Conservation (phyloP, 2,888 invertebrate species). For the Rhabditoides inermis region DNA sequence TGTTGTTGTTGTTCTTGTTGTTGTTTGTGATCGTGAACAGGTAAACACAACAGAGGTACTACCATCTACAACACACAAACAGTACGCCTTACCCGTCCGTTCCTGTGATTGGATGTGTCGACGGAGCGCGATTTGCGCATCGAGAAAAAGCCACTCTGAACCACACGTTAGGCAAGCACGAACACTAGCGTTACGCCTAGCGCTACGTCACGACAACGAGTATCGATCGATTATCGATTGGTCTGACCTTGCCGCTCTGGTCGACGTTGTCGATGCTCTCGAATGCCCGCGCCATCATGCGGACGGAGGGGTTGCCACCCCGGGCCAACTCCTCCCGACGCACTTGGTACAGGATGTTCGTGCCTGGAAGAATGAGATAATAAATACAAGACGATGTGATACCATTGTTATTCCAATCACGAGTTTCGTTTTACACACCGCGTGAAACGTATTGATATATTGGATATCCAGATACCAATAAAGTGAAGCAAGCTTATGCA, state of each 20-base stretch:
- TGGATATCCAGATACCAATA: neutral
- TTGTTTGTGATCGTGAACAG: neutral
- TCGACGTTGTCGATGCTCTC: constrained; percentile 38
- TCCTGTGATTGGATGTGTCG: constrained; percentile 28
- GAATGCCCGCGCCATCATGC: constrained; percentile 43
- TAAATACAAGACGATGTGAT: too few relatives aligned
- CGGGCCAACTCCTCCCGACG: constrained; percentile 48
- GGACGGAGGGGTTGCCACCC: constrained; percentile 47
- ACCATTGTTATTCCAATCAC: too few relatives aligned
- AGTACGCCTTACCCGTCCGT: constrained; percentile 13
- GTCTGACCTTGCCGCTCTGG: neutral
- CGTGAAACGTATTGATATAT: too few relatives aligned
- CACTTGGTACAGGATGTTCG: constrained; percentile 48
- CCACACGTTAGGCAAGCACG: too few relatives aligned
- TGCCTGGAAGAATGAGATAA: too few relatives aligned
- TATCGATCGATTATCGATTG: too few relatives aligned
- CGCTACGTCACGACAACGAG: too few relatives aligned
- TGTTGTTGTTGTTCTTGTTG: too few relatives aligned
- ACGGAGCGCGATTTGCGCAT: constrained; percentile 48
- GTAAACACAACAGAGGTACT: constrained; percentile 10
- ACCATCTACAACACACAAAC: neutral
- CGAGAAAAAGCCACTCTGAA: constrained; percentile 40
- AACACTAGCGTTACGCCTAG: too few relatives aligned
- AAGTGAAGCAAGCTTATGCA: too few relatives aligned
- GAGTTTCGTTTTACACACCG: too few relatives aligned